Conservation (phyloP, 2,113 vertebrate species). For the Psilopogon haemacephalus region DNA sequence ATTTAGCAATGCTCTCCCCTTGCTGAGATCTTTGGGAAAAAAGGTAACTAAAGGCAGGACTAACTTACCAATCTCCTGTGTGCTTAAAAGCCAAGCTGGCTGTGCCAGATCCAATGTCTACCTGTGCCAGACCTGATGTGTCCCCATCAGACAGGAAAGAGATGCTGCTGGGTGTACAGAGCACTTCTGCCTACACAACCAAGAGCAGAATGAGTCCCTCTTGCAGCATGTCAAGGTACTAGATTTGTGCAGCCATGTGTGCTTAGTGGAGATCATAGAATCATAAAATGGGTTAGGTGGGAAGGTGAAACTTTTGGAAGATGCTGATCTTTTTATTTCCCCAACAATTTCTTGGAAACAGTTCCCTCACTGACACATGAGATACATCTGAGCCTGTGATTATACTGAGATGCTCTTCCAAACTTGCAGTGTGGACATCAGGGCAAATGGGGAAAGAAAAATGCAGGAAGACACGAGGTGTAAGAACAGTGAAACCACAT, state of each 20-base stretch:
- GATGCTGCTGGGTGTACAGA: background rate
- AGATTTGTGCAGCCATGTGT: background rate
- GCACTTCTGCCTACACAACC: accelerated
- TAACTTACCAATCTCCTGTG: background rate
- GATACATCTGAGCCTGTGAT: background rate
- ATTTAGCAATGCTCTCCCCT: accelerated
- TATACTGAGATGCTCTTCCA: background rate
- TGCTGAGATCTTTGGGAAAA: background rate
- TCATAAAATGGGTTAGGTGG: too few relatives aligned
- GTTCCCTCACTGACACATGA: background rate
- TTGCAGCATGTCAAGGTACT: background rate
- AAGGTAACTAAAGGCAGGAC: background rate
- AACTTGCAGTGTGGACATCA: background rate
- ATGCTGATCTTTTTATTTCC: background rate
- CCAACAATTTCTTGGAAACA: background rate
- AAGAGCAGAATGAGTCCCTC: background rate
- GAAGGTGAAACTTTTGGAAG: background rate
- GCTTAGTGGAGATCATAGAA: background rate
- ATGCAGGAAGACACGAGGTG: accelerated
- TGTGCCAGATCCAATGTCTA: background rate
- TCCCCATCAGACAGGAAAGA: background rate
- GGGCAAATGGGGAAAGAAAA: background rate
- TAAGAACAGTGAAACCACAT: constrained; percentile 65
- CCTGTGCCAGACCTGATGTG: too few relatives aligned
- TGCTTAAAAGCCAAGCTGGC: background rate